Conservation (phyloP, 2,797 vertebrate genomes). For the Eulemur mongoz region DNA sequence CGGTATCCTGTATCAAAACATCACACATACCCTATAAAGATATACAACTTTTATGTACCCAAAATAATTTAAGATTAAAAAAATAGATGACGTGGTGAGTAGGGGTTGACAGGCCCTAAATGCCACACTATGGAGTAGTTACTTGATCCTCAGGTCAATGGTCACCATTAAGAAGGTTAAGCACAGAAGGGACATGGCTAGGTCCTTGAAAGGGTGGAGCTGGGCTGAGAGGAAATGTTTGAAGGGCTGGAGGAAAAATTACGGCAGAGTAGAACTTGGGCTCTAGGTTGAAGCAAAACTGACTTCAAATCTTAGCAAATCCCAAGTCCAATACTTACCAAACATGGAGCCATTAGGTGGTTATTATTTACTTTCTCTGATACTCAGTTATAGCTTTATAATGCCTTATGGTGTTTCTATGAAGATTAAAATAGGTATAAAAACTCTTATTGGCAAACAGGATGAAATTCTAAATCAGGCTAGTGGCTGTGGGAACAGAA, state of each 20-base stretch:
- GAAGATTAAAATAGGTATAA: background rate
- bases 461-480: background rate
- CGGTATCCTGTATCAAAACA: background rate
- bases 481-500: background rate
- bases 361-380: background rate
- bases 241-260: background rate
- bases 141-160: background rate
- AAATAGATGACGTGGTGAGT: background rate
- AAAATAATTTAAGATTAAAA: background rate
- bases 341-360: background rate
- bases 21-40: background rate
- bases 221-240: background rate
- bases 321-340: background rate
- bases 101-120: background rate
- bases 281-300: background rate
- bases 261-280: background rate
- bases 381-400: background rate
- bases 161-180: background rate
- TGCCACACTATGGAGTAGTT: background rate
- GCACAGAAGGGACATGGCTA: background rate
- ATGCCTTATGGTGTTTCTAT: background rate
- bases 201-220: background rate
- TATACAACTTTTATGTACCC: background rate
- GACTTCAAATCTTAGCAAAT: background rate
- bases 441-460: background rate